Base-by-base conservation (phyloP, 2,797 vertebrate species). In the Cyprinodon diabolis region DNA sequence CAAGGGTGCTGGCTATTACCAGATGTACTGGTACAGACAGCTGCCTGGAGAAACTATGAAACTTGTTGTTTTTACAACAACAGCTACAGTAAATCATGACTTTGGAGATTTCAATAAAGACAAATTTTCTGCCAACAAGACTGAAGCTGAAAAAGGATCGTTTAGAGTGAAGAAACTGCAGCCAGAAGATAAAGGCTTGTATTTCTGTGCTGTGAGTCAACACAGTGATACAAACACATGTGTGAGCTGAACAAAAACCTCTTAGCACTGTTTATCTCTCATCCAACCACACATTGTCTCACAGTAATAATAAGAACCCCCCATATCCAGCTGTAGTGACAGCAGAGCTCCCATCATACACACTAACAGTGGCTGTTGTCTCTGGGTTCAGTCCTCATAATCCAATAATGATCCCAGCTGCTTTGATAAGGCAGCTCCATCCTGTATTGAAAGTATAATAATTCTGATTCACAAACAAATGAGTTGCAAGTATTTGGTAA, bases 11-110 rank as follows among this genome's bases (percentile, higher is more conserved):
- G 0, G 0, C 0, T 80, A 77, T 1, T 5, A 0, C 0, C 80
- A 74, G 48, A 93, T 92, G 91, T 91, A 91, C 37, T 93, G 91
- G 90, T 93, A 83, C 77, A 71, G 75, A 68, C 91, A 93, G 76
- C 78, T 65, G 1, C 83, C 77, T 30, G 87, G 87, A 40, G 55
- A 91, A 37, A 19, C 9, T 0, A 91, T 92, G 76, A 79, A 77
- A 49, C 81, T 75, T 13, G 69, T 88, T 0, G 85, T 86, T 37
- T 67, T 56, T 7, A 91, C 80, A 0, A 30, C 73, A 1, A 0
- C 70, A 25, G 4, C 19, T 71, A 4, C n/a, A 9, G 45, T 23
- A 47, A 40, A 65, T 11, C 62, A 65, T 3, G 21, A 65, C 43
- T 65, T 65, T 23, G 40, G 43, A 14, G 62, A 65, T 47, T 65